Evolutionary conservation across 2,797 vertebrate species (phyloP), one percentile per base, ranked within the genome.

Genomic region (Valencia hispanica): DNA sequence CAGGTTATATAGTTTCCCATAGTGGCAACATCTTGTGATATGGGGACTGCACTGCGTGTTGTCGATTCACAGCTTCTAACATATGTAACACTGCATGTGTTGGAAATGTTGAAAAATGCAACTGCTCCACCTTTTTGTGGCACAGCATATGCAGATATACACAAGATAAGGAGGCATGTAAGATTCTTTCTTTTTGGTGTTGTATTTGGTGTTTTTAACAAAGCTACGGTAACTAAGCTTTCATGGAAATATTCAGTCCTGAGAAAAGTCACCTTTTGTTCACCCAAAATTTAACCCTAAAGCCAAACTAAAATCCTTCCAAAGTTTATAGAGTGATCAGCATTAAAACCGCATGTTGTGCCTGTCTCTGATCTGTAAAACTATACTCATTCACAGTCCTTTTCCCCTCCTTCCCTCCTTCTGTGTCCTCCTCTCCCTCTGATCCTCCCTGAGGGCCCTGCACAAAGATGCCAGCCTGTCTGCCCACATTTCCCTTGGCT

Each of bases 401-500:
- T 39, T 59, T 48, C 25, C 47, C 41, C 68, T 50, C 57, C 79
- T 75, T 55, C 59, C 74, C 72, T 80, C 68, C 77, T 51, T 69
- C 73, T 79, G 78, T 20, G 12, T 80, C 77, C 73, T 74, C 73
- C 74, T 82, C 59, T 75, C 48, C 79, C 78, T 81, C 79, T 47
- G 80, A 45, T 82, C 70, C 80, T 90, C 93, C 93, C 93, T 59
- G 30, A 88, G 89, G 93, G 93, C 84, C 84, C 81, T 80, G 85
- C 93, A 91, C 84, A 88, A 80, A 80, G 90, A 93, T 91, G 90
- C 95, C 93, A 91, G 92, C 89, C 90, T 94, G 94, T 94, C 95
- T 94, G 91, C 94, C 92, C 86, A 84, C 90, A 94, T 94, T 93
- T 94, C 94, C 94, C 91, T 85, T 85, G 94, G 93, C 92, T 92